Conservation (phyloP, 2,888 invertebrate genomes). For the Zhengitettix transpicula region DNA sequence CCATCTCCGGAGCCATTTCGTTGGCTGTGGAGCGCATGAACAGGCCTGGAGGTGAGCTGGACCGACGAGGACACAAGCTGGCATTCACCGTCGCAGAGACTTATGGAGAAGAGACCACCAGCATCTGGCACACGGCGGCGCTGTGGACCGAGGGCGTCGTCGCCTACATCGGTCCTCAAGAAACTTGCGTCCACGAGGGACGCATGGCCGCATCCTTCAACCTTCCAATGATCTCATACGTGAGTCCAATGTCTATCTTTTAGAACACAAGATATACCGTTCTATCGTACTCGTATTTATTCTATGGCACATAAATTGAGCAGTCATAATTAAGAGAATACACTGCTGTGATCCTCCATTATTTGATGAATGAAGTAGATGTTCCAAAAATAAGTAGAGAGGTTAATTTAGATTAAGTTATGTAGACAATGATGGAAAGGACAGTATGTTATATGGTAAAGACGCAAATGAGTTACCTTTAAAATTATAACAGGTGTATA, state of each 20-base stretch:
- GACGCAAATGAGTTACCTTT: no score
- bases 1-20: conserved; percentile 68
- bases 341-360: no score
- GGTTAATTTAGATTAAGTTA: no score
- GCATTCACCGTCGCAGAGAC: conserved; percentile 78
- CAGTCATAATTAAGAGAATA: no score
- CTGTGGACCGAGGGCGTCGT: conserved; percentile 71
- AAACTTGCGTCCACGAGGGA: conserved; percentile 84
- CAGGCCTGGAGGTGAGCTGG: conserved; percentile 28
- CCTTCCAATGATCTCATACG: conserved; percentile 90
- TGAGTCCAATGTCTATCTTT: conserved; percentile 35
- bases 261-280: no score
- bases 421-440: no score
- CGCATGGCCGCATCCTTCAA: conserved; percentile 88
- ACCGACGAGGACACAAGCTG: conserved; percentile 50
- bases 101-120: conserved; percentile 72
- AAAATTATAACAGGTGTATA: no score
- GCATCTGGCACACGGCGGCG: conserved; percentile 70
- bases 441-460: no score
- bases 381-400: no score
- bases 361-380: no score
- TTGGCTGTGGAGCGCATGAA: conserved; percentile 56
- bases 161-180: conserved; percentile 79
- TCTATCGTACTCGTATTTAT: no score
- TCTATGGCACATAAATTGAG: no score